Evolutionary conservation across 2,113 vertebrate species (phyloP), one percentile per base, ranked within the genome.

Genomic region (Oncorhynchus tshawytscha): DNA sequence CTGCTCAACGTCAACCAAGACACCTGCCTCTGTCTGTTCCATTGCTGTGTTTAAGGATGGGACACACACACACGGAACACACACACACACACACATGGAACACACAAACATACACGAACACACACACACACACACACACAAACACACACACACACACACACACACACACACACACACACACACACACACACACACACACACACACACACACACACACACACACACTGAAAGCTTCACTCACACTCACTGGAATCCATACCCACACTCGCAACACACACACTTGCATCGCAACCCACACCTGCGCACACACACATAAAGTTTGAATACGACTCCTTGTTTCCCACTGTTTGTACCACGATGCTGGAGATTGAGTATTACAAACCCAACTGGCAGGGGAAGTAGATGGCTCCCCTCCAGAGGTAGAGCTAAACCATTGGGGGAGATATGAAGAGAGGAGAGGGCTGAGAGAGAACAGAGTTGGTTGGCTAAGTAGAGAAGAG

Each of bases 351-450:
- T 85, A 87, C 71, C 87, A 72, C 83, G 81, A 87, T 87, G 82
- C 88, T 87, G 73, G 88, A 88, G 84, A 90, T 86, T 89, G 85
- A 82, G 87, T 80, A 83, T 89, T 87, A 86, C 82, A 89, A 86
- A 91, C 85, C 82, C 84, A 80, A 84, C 78, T 90, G 89, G 87
- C 86, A 85, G 82, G 77, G 79, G 75, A 79, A 90, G 85, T 88
- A 18, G 51, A 54, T 91, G 91, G 88, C 89, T 86, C 81, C 79
- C 75, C 90, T 88, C 90, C 88, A 88, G 88, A 90, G 87, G 88
- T 90, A 54, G 13, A 91, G 88, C 91, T 91, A 91, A 93, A 92
- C 88, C 73, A 73, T 83, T 83, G 84, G 81, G 85, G 74, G 78
- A 84, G 84, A 87, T 82, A 83, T 84, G 82, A 86, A 79, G 83